These are phyloP conservation scores for Catajapyx aquilonaris DNA, from an alignment of 1,140 invertebrate genomes.

Conservation along the genomic window DNA sequence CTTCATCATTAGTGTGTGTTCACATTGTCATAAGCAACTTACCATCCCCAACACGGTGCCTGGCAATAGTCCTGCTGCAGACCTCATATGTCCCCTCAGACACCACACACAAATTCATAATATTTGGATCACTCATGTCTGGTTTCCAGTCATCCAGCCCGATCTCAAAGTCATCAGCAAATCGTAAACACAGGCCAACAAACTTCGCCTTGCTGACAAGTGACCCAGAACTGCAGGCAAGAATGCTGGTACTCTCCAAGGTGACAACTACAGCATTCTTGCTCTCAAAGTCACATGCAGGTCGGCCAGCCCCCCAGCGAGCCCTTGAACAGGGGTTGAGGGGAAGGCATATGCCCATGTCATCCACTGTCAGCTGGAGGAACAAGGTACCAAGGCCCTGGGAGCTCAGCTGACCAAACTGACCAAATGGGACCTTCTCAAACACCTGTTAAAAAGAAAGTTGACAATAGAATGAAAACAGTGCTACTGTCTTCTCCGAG, in stretches of 20 bases:
- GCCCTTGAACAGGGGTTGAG: slow-evolving; percentile 52
- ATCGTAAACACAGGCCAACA: slow-evolving; percentile 70
- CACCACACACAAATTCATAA: slow-evolving; percentile 90
- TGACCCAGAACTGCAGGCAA: slow-evolving; percentile 61
- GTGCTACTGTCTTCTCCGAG: no score
- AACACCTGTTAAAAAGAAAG: slow-evolving; percentile 24
- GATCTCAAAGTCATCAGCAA: slow-evolving; percentile 91
- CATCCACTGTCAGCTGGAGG: slow-evolving; percentile 82
- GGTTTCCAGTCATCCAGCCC: slow-evolving; percentile 95
- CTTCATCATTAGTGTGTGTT: no score
- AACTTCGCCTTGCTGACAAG: slow-evolving; percentile 55
- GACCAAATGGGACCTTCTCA: slow-evolving; percentile 53
- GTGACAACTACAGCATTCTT: slow-evolving; percentile 84
- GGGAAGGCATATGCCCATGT: slow-evolving; percentile 90
- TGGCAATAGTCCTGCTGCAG: slow-evolving; percentile 71
- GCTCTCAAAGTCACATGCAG: slow-evolving; percentile 56
- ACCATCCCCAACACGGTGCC: slow-evolving; percentile 22
- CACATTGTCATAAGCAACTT: no score
- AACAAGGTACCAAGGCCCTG: slow-evolving; percentile 73
- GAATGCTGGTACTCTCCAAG: slow-evolving; percentile 82
- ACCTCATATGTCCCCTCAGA: slow-evolving; percentile 97
- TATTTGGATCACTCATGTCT: slow-evolving; percentile 49
- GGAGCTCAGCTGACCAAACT: slow-evolving; percentile 45
- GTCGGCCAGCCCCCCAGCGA: background rate
- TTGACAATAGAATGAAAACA: no score